Base-by-base conservation (phyloP, 2,888 invertebrate species). In the Caenorhabditis wallacei region DNA sequence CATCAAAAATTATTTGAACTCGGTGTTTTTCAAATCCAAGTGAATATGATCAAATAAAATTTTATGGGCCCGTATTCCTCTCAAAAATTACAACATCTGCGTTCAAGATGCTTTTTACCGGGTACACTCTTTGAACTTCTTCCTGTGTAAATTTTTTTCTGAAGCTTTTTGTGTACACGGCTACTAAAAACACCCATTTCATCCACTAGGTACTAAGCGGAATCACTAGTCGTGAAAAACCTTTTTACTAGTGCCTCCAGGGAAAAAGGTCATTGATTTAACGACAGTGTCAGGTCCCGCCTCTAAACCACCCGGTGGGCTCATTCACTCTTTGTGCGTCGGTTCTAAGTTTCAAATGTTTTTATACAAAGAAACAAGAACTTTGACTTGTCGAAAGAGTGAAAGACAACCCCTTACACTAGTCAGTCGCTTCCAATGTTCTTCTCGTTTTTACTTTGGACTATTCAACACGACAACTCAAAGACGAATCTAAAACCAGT, bases 201-300 rank as follows among this genome's bases (percentile, higher is more conserved):
- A 56, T n/a, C 16, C 56, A 30, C 10, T 26, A 30, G 56, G 8
- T 16, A 20, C 56, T 1, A 18, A 40, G 59, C 40, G 40, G 37
- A 37, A 59, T 13, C 20, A 37, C 11, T 10, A 11, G 35, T 20
- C 13, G 56, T 56, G 56, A 56, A 30, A 30, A n/a, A n/a, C n/a
- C 30, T 3, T 30, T 57, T 30, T 18, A 5, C 20, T 18, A 5
- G n/a, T n/a, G 30, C 59, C 22, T 37, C 37, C 40, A 56, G n/a
- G 40, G 22, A 59, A 59, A 59, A 59, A 59, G 24, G 59, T 40
- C 59, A 59, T 35, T 18, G 57, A 35, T 40, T 59, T 40, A 59
- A 59, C 59, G 59, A 59, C 22, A 59, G 16, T 40, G 59, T 40
- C 13, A 20, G 18, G 18, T n/a, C 48, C 11, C n/a, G n/a, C 48